Evolutionary conservation across 2,797 vertebrate genomes (phyloP).

Genomic region (Aulostomus chinensis): DNA sequence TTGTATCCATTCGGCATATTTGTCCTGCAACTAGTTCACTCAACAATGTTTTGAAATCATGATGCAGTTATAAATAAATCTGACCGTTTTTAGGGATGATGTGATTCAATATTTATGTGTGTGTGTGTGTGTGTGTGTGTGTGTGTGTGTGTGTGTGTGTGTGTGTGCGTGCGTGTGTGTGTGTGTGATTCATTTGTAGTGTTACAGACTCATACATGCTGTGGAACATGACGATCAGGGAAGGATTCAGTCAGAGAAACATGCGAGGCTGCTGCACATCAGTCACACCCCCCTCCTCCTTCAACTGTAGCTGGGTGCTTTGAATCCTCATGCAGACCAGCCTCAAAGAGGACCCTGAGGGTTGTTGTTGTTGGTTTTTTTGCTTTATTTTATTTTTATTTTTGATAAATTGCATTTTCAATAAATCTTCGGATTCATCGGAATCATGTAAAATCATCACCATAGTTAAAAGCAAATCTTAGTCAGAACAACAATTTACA

Average conservation of each 20-base stretch:
- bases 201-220: slow-evolving; percentile 24
- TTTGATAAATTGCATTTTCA: too few relatives aligned
- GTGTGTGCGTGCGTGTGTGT: too few relatives aligned
- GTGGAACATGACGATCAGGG: slow-evolving; percentile 33
- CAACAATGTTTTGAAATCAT: neutral
- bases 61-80: neutral
- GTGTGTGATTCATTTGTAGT: slow-evolving; percentile 35
- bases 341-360: too few relatives aligned
- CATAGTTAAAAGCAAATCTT: too few relatives aligned
- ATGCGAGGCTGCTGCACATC: slow-evolving; percentile 56
- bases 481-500: too few relatives aligned
- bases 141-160: too few relatives aligned
- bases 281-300: slow-evolving; percentile 20
- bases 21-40: neutral
- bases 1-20: neutral
- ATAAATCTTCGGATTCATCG: too few relatives aligned
- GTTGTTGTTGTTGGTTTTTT: neutral
- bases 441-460: too few relatives aligned
- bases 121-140: too few relatives aligned
- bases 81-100: slow-evolving; percentile 3
- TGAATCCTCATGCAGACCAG: too few relatives aligned
- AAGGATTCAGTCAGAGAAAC: slow-evolving; percentile 38
- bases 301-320: slow-evolving; percentile 62
- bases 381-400: neutral
- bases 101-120: slow-evolving; percentile 19